Base-by-base conservation (phyloP, 2,797 vertebrate species). In the Cyprinodon diabolis region DNA sequence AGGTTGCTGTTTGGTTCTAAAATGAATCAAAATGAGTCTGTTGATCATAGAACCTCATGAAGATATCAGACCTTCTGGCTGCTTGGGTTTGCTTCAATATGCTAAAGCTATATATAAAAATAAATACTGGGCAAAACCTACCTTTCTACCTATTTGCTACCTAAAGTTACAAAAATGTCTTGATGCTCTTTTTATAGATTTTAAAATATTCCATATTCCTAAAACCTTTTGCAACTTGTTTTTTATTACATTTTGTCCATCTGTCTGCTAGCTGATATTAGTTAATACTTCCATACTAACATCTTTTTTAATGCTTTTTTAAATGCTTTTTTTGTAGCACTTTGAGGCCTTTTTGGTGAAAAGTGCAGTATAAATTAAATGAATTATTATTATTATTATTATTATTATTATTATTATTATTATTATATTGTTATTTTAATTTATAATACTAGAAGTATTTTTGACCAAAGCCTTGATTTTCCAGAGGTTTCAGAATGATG, bases 1-100 rank as follows among this genome's bases (percentile, higher is more conserved):
- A 78, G 67, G 78, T 79, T 82, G 72, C 55, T 54, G 56, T 6
- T 70, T 47, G 69, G 49, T 65, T 79, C 74, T 65, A 89, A 43
- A 75, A 80, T 43, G 40, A 17, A n/a, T n/a, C n/a, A 58, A 45
- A 77, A 4, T 70, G 57, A 54, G 25, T 10, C 60, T 76, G 71
- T 30, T 11, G 60, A 73, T 23, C 12, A 52, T 68, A 6, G 0
- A 25, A 4, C 4, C 0, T 48, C 23, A 35, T 54, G 0, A 76
- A 79, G 70, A 66, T 56, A 81, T 74, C 71, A 71, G 35, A 78
- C 54, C 0, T 40, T 30, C 69, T 66, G 70, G 67, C 63, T 72
- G 48, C 23, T 45, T 72, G 69, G 81, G 43, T 58, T 77, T 12
- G 11, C 17, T 15, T 45, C 6, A 7, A 1, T 5, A 17, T 52